Conservation (phyloP, 2,113 vertebrate species). For the Xyliphius kryptos region DNA sequence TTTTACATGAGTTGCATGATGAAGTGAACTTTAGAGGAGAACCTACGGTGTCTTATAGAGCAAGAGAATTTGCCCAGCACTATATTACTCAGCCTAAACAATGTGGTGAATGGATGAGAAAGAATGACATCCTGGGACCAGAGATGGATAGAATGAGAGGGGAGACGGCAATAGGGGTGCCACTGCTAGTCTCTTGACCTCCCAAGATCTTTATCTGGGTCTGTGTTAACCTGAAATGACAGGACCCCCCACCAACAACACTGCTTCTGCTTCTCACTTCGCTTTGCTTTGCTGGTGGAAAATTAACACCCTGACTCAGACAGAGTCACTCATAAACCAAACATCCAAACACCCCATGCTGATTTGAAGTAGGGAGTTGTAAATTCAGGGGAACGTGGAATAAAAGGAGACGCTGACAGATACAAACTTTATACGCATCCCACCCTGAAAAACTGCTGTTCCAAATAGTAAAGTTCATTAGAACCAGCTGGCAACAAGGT, state of each 20-base stretch:
- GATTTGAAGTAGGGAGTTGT: conserved; percentile 20
- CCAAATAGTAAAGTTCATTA: conserved; percentile 41
- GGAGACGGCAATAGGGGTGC: conserved; percentile 23
- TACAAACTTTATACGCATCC: conserved; percentile 17
- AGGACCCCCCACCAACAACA: conserved; percentile 55
- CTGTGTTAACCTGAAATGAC: conserved; percentile 55
- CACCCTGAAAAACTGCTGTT: conserved; percentile 38
- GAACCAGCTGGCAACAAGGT: conserved; percentile 66
- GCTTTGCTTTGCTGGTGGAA: conserved; percentile 13
- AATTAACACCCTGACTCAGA: conserved; percentile 12
- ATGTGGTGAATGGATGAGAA: conserved; percentile 59
- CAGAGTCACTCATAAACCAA: conserved; percentile 23
- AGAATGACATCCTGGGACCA: conserved; percentile 33
- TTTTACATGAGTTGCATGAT: conserved; percentile 33
- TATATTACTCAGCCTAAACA: conserved; percentile 64
- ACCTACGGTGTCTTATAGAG: conserved; percentile 46
- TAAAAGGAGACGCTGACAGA: conserved; percentile 16
- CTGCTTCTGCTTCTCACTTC: conserved; percentile 6
- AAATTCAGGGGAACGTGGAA: conserved; percentile 8
- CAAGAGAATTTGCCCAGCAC: conserved; percentile 55
- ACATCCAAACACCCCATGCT: conserved; percentile 28
- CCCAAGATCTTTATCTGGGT: conserved; percentile 49
- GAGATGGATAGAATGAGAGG: conserved; percentile 25
- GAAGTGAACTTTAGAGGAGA: conserved; percentile 50
- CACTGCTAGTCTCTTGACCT: conserved; percentile 62